Conservation (phyloP, 1,140 invertebrate genomes). For the Metopolophium dirhodum region DNA sequence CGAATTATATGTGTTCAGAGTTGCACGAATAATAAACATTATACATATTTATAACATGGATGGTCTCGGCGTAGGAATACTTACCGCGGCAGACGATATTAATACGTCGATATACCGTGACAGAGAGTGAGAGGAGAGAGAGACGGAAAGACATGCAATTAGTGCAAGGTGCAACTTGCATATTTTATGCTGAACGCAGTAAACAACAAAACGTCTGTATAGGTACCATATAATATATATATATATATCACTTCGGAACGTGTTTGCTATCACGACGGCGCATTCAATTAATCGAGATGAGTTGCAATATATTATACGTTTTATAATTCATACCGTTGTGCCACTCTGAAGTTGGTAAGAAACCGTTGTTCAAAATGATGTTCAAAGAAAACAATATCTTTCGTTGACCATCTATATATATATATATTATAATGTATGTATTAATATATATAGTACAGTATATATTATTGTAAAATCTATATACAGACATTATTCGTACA, state of each 20-base stretch:
- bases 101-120: neutral
- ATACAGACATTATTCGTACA: neutral
- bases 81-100: neutral
- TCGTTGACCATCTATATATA: neutral
- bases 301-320: neutral
- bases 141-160: neutral
- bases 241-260: neutral
- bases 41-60: neutral
- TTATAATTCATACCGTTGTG: neutral
- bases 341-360: neutral
- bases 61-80: no score
- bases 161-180: neutral
- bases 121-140: neutral
- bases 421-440: no score
- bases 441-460: neutral
- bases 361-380: neutral
- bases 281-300: neutral
- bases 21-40: neutral
- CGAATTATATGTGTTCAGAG: neutral
- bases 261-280: neutral
- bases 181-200: neutral
- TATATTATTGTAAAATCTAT: neutral
- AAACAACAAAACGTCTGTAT: neutral
- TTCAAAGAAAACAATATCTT: neutral
- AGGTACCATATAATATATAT: neutral